These are phyloP conservation scores for Neuroterus valhalla DNA, from an alignment of 1,140 invertebrate species.

Conservation along the genomic window DNA sequence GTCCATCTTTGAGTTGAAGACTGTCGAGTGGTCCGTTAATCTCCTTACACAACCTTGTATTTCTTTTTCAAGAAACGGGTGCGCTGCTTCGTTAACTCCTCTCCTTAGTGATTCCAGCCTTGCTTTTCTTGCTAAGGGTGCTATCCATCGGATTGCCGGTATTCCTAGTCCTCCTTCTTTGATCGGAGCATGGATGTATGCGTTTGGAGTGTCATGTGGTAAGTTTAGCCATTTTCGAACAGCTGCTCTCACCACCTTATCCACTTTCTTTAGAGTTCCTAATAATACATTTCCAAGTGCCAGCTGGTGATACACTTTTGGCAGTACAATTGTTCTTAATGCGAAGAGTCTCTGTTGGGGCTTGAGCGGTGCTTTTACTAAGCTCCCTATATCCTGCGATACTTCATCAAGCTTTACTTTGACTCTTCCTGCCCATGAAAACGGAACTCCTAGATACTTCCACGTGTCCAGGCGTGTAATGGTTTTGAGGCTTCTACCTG, in stretches of 20 bases:
- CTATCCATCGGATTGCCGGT: not conserved
- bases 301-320: not conserved
- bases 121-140: not conserved
- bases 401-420: too few relatives aligned
- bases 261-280: not conserved
- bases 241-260: not conserved
- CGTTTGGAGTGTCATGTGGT: not conserved
- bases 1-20: not conserved
- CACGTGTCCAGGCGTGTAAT: too few relatives aligned
- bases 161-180: slow-evolving; percentile 6
- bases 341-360: too few relatives aligned
- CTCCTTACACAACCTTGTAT: not conserved
- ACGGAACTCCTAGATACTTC: too few relatives aligned
- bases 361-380: too few relatives aligned
- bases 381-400: too few relatives aligned
- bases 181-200: slow-evolving; percentile 3
- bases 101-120: too few relatives aligned
- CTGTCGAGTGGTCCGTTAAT: not conserved
- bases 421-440: too few relatives aligned
- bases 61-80: not conserved
- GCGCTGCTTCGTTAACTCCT: not conserved
- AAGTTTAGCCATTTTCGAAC: slow-evolving; percentile 21
- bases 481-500: too few relatives aligned
- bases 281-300: not conserved
- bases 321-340: not conserved